phyloP scores from a whole-genome alignment of 2,888 invertebrate genomes.

The Volucella bombylans region DNA sequence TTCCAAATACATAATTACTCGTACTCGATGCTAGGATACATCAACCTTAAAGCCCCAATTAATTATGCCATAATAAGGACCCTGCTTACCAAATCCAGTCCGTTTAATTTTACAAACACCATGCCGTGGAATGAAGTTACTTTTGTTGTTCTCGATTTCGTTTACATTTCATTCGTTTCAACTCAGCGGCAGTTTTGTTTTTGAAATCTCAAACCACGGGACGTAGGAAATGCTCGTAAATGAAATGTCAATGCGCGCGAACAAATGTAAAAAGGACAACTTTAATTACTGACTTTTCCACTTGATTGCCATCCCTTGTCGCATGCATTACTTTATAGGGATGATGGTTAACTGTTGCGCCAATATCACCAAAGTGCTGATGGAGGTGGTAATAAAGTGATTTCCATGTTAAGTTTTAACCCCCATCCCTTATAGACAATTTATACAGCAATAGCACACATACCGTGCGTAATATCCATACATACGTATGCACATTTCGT shows the following conservation, averaged over 20 bases:
- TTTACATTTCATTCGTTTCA: conserved; percentile 8
- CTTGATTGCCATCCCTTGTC: conserved; percentile 66
- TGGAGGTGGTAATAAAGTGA: conserved; percentile 71
- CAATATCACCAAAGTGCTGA: conserved; percentile 47
- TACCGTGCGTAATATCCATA: conserved; percentile 45
- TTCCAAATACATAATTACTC: conserved; percentile 19
- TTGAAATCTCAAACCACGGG: conserved; percentile 54
- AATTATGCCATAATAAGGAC: conserved; percentile 49
- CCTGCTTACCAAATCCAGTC: neutral
- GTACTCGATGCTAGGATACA: neutral
- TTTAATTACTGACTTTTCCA: conserved; percentile 72
- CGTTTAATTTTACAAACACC: neutral
- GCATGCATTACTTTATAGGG: neutral
- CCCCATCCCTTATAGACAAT: conserved; percentile 26
- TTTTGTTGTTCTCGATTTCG: conserved; percentile 22
- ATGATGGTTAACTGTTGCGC: conserved; percentile 63
- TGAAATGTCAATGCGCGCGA: conserved; percentile 64
- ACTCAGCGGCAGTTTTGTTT: conserved; percentile 36
- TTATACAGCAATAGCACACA: conserved; percentile 52
- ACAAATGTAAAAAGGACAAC: conserved; percentile 66
- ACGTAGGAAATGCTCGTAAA: conserved; percentile 50
- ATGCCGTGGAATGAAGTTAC: neutral
- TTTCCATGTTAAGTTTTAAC: conserved; percentile 69
- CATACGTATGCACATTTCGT: neutral
- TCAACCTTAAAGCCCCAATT: conserved; percentile 50